These are phyloP conservation scores for Peromyscus attwateri DNA, from an alignment of 2,797 vertebrate species.

Conservation along the genomic window DNA sequence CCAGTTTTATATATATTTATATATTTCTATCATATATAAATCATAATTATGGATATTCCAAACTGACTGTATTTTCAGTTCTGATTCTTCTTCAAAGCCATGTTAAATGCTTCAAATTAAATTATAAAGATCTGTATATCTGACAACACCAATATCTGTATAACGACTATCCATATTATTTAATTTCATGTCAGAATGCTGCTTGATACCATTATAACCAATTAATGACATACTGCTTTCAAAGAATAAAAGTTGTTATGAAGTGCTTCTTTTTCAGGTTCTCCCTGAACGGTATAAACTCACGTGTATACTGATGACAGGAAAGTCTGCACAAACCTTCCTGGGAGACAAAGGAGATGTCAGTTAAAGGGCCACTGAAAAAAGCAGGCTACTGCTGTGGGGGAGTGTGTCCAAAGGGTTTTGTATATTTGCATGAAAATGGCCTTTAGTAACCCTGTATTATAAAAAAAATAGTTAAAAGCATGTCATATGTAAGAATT, in stretches of 20 bases:
- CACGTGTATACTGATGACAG: not conserved
- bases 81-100: not conserved
- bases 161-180: not conserved
- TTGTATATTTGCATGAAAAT: not conserved
- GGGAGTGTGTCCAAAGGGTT: not conserved
- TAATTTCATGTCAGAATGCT: not conserved
- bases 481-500: not conserved
- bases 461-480: not conserved
- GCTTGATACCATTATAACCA: not conserved
- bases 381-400: no score
- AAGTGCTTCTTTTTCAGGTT: not conserved
- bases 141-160: not conserved
- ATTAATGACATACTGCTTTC: not conserved
- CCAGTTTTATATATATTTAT: not conserved
- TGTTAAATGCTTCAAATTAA: slow-evolving; percentile 25
- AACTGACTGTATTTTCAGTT: not conserved
- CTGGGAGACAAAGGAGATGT: not conserved
- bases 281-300: not conserved
- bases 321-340: no score
- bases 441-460: not conserved
- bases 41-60: not conserved
- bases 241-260: not conserved
- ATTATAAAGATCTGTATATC: not conserved
- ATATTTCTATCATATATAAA: not conserved
- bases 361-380: fast-evolving